Base-by-base conservation (phyloP, 2,797 vertebrate genomes). In the Melanitta fusca region DNA sequence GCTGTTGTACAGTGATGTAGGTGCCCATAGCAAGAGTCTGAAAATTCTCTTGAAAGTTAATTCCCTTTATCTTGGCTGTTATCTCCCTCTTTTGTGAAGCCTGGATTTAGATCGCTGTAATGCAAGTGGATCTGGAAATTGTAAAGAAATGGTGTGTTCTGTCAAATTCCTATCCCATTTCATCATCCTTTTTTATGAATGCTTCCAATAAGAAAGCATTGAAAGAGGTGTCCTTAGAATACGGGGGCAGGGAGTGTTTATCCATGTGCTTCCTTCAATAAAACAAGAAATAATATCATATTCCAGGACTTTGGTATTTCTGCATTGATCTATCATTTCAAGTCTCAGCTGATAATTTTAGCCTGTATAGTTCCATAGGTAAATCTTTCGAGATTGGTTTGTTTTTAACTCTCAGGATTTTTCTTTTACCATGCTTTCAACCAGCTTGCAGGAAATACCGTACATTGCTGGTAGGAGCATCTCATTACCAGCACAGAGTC, bases 101-200 rank as follows among this genome's bases (percentile, higher is more conserved):
- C 30, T 61, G 15, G 53, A 13, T 74, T 82, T 85, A 64, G 38
- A 57, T 64, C 11, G 51, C 7, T 80, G 7, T 85, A 61, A 82
- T 70, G n/a, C 32, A 82, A 58, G 28, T 32, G 61, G n/a, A 62
- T 91, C 79, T 91, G 85, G 87, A 85, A 89, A 83, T 68, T 88
- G 69, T 85, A 70, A 91, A 91, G 38, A 36, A 85, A 49, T 60
- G 0, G 17, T 61, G 8, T 64, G 45, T 70, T 73, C 60, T 78
- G 13, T 80, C 45, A 61, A 89, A 95, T 96, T 92, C 74, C 47
- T 85, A 18, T 80, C 9, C 27, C 5, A 11, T 80, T 89, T 80
- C 16, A 51, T 91, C 62, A 75, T 79, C 3, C 4, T 47, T 79
- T 91, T 91, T 73, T n/a, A 54, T 54, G 22, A 79, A 34, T 66